A percentile compares a stretch with the other conserved stretches of the same genome.
These are phyloP conservation scores for Lethocerus indicus DNA, from an alignment of 1,140 invertebrate genomes.

Conservation along the genomic window DNA sequence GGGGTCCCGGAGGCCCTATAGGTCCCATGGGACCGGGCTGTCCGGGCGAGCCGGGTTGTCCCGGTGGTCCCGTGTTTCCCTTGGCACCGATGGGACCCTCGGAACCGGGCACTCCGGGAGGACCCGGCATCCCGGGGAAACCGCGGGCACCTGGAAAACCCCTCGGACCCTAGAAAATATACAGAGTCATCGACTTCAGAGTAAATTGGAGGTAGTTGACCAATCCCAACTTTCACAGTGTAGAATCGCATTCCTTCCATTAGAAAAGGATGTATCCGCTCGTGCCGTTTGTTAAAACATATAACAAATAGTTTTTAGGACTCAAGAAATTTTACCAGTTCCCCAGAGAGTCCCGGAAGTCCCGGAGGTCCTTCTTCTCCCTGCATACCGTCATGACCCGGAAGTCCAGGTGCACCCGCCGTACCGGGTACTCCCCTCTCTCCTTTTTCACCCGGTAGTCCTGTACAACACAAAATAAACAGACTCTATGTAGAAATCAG, in stretches of 20 bases:
- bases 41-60: constrained; percentile 48
- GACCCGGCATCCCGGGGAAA: constrained; percentile 55
- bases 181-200: too few species aligned
- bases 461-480: too few species aligned
- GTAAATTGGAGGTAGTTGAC: neutral
- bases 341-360: constrained; percentile 51
- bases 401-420: constrained; percentile 42
- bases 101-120: constrained; percentile 52
- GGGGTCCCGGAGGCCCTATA: constrained; percentile 42
- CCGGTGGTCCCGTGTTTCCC: constrained; percentile 48
- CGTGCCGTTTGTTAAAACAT: too few species aligned
- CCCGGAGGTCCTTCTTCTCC: constrained; percentile 62
- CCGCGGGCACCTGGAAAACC: constrained; percentile 65
- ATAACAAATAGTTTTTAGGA: too few species aligned
- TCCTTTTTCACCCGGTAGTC: constrained; percentile 64
- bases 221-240: neutral
- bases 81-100: constrained; percentile 55
- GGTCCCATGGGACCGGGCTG: constrained; percentile 44
- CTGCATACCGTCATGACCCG: constrained; percentile 53
- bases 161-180: constrained; percentile 51
- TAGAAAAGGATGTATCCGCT: too few species aligned
- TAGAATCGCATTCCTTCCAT: neutral
- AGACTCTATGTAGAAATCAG: too few species aligned
- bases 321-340: constrained; percentile 44
- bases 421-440: constrained; percentile 46